Evolutionary conservation across 2,888 invertebrate species (phyloP), one percentile per base, ranked within the genome.

Genomic region (Tridacna crocea): DNA sequence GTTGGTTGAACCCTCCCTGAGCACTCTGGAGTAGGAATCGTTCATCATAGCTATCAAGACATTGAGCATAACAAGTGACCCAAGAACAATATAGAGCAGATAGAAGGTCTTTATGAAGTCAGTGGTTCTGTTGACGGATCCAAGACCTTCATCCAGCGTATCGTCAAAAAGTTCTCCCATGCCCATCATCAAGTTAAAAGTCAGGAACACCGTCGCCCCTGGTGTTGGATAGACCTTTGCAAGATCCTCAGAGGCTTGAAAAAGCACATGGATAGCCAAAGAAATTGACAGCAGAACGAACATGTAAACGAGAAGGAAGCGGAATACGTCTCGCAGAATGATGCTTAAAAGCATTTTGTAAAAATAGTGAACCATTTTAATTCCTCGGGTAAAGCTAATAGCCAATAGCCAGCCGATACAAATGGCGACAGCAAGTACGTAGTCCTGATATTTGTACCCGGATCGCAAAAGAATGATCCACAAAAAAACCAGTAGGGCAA

Each of bases 261-360:
- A 91, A 26, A 92, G 60, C 8, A 89, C 88, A 75, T 93, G 91
- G 60, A 93, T 84, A 17, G 92, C 92, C 79, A 93, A 91, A 0
- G 91, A 87, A 83, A 93, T 93, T 8, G 91, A 93, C 36, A 93
- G 78, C 46, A 93, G 85, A 19, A 94, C 90, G 76, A 93, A 92
- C 48, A 89, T 48, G 79, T 93, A 94, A 75, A 94, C 88, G 48
- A 93, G 85, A 6, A 93, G 72, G 78, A 93, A 93, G 26, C 92
- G 83, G 22, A 89, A 79, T 13, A 93, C 88, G 82, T 94, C 93
- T 12, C 89, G 73, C 46, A 92, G 66, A 51, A 94, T 89, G 89
- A 94, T 94, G 75, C 90, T 89, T 76, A 89, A 85, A 3, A 94
- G 84, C 92, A 94, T 92, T 61, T 89, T 87, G 87, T 91, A 92